These are phyloP conservation scores for Decapterus maruadsi DNA, from an alignment of 2,797 vertebrate genomes.

Conservation along the genomic window DNA sequence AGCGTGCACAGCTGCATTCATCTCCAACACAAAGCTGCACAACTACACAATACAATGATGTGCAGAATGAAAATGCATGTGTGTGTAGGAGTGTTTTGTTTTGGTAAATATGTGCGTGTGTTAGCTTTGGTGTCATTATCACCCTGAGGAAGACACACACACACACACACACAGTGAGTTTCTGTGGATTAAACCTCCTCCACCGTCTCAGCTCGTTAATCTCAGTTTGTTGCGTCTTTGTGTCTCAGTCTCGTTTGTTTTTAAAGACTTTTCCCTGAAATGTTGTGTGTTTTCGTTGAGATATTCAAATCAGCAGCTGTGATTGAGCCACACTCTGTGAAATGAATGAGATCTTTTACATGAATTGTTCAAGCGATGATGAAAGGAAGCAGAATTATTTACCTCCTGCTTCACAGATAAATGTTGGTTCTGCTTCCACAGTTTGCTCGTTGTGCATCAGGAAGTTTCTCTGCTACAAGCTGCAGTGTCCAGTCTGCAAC, in stretches of 20 bases:
- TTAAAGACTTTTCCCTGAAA: too few relatives aligned
- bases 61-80: background rate
- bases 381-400: background rate
- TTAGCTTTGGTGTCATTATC: background rate
- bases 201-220: background rate
- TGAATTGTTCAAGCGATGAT: background rate
- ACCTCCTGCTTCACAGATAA: background rate
- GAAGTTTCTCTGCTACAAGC: slow-evolving; percentile 93
- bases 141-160: background rate
- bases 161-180: background rate
- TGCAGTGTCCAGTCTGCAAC: slow-evolving; percentile 93
- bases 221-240: background rate
- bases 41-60: background rate
- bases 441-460: slow-evolving; percentile 98
- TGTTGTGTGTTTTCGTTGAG: background rate
- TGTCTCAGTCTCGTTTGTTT: background rate
- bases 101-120: background rate
- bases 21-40: too few relatives aligned
- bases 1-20: too few relatives aligned
- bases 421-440: slow-evolving; percentile 71
- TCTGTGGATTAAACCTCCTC: background rate
- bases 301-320: background rate
- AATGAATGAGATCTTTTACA: background rate
- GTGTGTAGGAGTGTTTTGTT: background rate
- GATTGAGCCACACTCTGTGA: background rate